Evolutionary conservation across 64 coral and sea anemone genomes (phyloP).

Genomic region (Anthopleura sola): DNA sequence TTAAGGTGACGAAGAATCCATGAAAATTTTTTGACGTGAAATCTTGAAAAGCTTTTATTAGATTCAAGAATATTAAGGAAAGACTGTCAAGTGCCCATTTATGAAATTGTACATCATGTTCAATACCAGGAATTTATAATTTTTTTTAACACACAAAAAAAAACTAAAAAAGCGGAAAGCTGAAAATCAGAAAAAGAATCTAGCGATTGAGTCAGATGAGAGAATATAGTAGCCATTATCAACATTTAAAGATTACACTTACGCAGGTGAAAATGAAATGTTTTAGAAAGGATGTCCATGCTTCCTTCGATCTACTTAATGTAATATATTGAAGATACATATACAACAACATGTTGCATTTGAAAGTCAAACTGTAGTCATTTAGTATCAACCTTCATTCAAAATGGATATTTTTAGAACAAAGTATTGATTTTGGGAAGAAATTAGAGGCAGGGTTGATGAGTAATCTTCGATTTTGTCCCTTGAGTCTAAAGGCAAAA

Average conservation of each 20-base stretch:
- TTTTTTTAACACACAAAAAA: too few species aligned
- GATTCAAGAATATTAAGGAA: too few species aligned
- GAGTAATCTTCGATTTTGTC: neutral
- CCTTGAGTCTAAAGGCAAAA: neutral
- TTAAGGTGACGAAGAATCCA: too few species aligned
- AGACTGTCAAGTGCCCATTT: too few species aligned
- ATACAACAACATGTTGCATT: neutral
- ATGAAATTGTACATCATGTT: too few species aligned
- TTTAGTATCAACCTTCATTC: neutral
- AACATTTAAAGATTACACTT: neutral
- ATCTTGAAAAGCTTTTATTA: too few species aligned
- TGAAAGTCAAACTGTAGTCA: neutral
- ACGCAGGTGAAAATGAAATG: neutral
- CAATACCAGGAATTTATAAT: too few species aligned
- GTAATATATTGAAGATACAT: conserved; percentile 12
- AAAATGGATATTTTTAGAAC: neutral
- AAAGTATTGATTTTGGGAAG: neutral
- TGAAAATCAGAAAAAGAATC: neutral
- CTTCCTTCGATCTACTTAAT: conserved; percentile 21
- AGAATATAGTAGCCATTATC: neutral
- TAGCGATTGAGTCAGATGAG: neutral
- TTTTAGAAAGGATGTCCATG: conserved; percentile 3
- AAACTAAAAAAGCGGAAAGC: too few species aligned
- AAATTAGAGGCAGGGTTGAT: neutral
- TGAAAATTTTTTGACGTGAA: too few species aligned